Conservation (phyloP, 2,113 vertebrate species). For the Plotosus lineatus region DNA sequence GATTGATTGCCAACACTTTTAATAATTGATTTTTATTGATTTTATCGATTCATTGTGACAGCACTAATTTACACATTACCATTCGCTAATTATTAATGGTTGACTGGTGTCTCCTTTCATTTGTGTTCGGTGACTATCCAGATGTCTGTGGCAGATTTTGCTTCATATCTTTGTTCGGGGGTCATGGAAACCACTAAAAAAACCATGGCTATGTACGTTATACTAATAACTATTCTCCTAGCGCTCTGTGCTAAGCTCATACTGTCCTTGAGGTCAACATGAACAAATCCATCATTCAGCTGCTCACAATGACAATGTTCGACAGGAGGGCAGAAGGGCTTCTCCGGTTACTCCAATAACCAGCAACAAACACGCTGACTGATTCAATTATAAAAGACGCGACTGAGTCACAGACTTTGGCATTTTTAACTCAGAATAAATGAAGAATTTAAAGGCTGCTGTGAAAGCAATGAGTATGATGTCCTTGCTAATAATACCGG, state of each 20-base stretch:
- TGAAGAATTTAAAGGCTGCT: neutral
- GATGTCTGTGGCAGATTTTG: neutral
- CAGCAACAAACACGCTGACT: slow-evolving; percentile 4
- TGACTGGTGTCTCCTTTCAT: neutral
- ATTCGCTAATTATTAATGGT: neutral
- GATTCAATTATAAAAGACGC: slow-evolving; percentile 21
- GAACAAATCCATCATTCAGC: slow-evolving; percentile 37
- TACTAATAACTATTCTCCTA: slow-evolving; percentile 14
- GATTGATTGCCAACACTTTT: too few relatives aligned
- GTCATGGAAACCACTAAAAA: neutral
- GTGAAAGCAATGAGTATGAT: neutral
- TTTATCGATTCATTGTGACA: too few relatives aligned
- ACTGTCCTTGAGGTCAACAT: slow-evolving; percentile 9
- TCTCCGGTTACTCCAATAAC: slow-evolving; percentile 37
- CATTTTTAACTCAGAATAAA: slow-evolving; percentile 28
- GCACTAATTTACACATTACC: too few relatives aligned
- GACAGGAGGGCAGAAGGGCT: neutral
- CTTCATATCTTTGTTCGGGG: too few relatives aligned
- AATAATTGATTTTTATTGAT: too few relatives aligned
- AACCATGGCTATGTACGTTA: neutral
- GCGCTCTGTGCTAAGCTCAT: neutral
- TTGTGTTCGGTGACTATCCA: neutral
- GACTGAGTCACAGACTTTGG: slow-evolving; percentile 20
- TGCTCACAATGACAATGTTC: slow-evolving; percentile 25
- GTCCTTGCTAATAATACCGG: neutral